phyloP scores from a whole-genome alignment of 2,888 invertebrate species.

The Meteorus colon region DNA sequence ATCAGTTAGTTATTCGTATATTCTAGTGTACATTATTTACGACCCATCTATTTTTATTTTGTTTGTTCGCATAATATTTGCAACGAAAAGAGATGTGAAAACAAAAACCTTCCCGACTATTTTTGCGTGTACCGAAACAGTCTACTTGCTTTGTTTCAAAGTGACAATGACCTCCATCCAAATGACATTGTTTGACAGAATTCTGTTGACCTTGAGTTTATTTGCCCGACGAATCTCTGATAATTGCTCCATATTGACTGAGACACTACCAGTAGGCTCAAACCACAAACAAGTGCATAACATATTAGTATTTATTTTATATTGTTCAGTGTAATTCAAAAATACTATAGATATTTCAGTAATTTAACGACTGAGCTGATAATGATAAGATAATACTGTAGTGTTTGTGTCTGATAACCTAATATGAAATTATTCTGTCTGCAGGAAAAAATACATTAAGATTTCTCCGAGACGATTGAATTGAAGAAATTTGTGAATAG shows the following conservation, averaged over 20 bases:
- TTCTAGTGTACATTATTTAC: not conserved
- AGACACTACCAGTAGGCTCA: not conserved
- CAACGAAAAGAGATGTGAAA: not conserved
- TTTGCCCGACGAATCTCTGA: slow-evolving; percentile 5
- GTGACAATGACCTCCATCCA: slow-evolving; percentile 55
- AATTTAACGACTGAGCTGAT: slow-evolving; percentile 18
- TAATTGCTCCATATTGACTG: not conserved
- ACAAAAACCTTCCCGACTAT: not conserved
- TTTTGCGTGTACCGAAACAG: slow-evolving; percentile 34
- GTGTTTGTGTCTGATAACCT: slow-evolving; percentile 30
- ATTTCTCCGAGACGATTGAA: slow-evolving; percentile 27
- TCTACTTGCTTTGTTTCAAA: slow-evolving; percentile 34
- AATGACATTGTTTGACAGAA: slow-evolving; percentile 49
- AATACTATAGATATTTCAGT: slow-evolving; percentile 20
- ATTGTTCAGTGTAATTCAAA: not conserved
- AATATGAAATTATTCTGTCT: slow-evolving; percentile 32
- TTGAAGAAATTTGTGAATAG: slow-evolving; percentile 26
- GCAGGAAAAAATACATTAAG: slow-evolving; percentile 14
- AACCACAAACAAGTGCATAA: not conserved
- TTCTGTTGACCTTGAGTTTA: slow-evolving; percentile 48
- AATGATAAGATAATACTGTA: slow-evolving; percentile 27
- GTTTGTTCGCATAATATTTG: not conserved
- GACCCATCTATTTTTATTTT: not conserved
- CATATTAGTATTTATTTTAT: slow-evolving; percentile 25
- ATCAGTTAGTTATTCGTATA: not conserved